Base-by-base conservation (phyloP, 2,888 invertebrate genomes). In the Plagodis dolabraria region DNA sequence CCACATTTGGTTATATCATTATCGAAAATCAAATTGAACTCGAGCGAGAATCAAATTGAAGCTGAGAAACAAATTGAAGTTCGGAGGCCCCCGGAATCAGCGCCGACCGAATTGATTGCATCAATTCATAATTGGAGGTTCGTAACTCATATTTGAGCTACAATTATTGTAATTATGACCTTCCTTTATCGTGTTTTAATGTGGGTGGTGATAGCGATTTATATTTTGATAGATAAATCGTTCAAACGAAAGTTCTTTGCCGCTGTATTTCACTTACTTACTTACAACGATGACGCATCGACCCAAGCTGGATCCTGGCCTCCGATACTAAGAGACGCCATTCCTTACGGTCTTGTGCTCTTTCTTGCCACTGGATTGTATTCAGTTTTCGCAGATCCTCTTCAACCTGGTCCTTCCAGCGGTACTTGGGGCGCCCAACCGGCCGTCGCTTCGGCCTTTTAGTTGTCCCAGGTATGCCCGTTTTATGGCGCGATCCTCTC, bases 1-100 rank as follows among this genome's bases (percentile, higher is more conserved):
- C 60, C 55, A 60, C 55, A 55, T 60, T 60, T 47, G 47, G 51
- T 54, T 54, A 47, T 52, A 55, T 52, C 55, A 60, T 51, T 60
- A 60, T 55, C 22, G 51, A 47, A 51, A 55, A 52, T 52, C 55
- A 55, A 55, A 55, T 55, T 50, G 42, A 59, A 43, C 33, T 53
- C n/a, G 45, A 50, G 50, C 42, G n/a, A 42, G 42, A 42, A 42
- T 42, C 43, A 11, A 43, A 43, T 11, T 10, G 40, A 40, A 40
- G 9, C 10, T 10, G 10, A 40, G 40, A 40, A 40, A 40, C 40
- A 44, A 60, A 51, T 55, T 43, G 47, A 60, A 55, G 51, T 55
- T 60, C 6, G 51, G 10, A 43, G 50, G 51, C 46, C 22, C n/a
- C 34, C 45, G 11, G 54, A 47, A 51, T 40, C n/a, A 38, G 33